A percentile compares a stretch with the other conserved stretches of the same genome.
Conservation (phyloP, 2,113 vertebrate species). For the Semnornis frantzii region DNA sequence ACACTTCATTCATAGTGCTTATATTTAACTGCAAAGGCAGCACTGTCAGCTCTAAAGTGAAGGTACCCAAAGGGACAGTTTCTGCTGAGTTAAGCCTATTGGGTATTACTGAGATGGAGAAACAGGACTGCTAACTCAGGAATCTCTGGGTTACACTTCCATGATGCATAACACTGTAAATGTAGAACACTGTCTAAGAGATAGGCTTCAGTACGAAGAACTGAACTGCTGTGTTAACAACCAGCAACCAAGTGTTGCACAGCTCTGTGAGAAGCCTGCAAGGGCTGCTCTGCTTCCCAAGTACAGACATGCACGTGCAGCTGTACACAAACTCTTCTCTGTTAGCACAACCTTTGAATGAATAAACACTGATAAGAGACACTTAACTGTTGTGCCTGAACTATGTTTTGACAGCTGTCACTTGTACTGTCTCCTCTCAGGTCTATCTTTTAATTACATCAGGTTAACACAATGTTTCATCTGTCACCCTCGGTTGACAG, state of each 20-base stretch:
- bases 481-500: conserved; percentile 23
- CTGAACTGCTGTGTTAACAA: background rate
- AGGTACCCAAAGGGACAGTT: background rate
- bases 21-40: background rate
- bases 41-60: background rate
- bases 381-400: conserved; percentile 6
- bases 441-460: conserved; percentile 64
- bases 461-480: conserved; percentile 40
- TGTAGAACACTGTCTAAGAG: background rate
- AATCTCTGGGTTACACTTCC: background rate
- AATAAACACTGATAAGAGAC: conserved; percentile 48
- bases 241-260: background rate
- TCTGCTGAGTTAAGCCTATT: background rate
- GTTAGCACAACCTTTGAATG: conserved; percentile 8
- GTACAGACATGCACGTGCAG: background rate
- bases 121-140: background rate
- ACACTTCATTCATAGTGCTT: background rate
- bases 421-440: background rate
- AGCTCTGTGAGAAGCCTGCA: background rate
- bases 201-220: background rate
- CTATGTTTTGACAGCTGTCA: conserved; percentile 52
- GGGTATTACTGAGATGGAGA: background rate
- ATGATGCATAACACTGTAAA: background rate
- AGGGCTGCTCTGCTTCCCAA: background rate
- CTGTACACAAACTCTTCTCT: background rate